Conservation (phyloP, 2,113 vertebrate genomes). For the Hemiprocne comata region DNA sequence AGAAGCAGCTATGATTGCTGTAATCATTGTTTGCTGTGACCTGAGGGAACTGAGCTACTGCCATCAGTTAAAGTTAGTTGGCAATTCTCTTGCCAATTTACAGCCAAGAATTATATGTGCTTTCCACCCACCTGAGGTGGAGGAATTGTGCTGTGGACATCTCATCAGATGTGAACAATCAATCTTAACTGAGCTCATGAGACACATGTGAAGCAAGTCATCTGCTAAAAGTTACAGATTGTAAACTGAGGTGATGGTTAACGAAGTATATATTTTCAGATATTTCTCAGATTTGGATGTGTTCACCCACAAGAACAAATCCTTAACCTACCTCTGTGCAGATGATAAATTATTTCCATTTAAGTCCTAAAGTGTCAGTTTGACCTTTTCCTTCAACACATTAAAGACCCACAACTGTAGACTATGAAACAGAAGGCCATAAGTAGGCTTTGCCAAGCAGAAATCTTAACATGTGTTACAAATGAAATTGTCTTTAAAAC, state of each 20-base stretch:
- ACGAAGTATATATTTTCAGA: neutral
- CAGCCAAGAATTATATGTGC: neutral
- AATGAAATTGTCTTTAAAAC: neutral
- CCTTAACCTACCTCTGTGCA: neutral
- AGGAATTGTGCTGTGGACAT: neutral
- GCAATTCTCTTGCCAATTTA: neutral
- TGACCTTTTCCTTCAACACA: slow-evolving; percentile 13
- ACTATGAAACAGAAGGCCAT: neutral
- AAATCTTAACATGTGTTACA: neutral
- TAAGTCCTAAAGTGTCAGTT: neutral
- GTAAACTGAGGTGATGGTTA: neutral
- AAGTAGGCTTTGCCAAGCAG: neutral
- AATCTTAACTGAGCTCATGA: neutral
- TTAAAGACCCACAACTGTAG: neutral
- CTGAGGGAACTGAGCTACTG: neutral
- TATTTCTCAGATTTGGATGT: neutral
- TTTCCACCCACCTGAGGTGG: neutral
- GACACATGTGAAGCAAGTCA: neutral
- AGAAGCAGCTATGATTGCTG: neutral
- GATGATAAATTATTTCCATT: slow-evolving; percentile 4
- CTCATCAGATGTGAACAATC: neutral
- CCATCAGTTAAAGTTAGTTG: neutral
- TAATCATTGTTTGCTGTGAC: neutral
- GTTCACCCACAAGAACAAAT: neutral
- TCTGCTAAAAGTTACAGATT: neutral